phyloP scores from a whole-genome alignment of 2,113 vertebrate genomes.

The Thalassoma bifasciatum region DNA sequence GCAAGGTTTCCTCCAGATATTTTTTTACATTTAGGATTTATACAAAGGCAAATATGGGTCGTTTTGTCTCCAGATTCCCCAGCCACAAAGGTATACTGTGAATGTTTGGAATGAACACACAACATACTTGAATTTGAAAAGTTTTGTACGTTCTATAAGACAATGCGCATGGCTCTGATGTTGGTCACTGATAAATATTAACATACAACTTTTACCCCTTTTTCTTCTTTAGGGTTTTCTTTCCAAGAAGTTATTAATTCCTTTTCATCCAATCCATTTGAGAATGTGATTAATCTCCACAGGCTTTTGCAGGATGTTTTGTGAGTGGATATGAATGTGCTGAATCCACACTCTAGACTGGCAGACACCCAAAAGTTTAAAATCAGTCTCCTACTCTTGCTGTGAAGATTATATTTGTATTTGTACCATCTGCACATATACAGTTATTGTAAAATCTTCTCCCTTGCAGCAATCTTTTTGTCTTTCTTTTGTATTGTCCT shows the following conservation, averaged over 20 bases:
- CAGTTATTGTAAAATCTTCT: constrained; percentile 6
- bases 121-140: constrained; percentile 3
- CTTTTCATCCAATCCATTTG: constrained; percentile 9
- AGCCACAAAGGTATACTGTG: neutral
- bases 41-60: neutral
- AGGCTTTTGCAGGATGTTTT: constrained; percentile 7
- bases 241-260: neutral
- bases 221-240: neutral
- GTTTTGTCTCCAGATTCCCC: neutral
- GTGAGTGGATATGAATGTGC: neutral
- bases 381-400: neutral
- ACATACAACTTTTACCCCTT: neutral
- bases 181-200: neutral
- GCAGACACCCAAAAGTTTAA: neutral
- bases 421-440: neutral
- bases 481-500: neutral
- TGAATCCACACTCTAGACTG: constrained; percentile 13
- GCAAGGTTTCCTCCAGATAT: neutral
- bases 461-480: neutral
- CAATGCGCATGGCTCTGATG: neutral
- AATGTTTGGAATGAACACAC: neutral
- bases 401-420: neutral
- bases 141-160: neutral
- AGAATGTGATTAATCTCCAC: constrained; percentile 22
- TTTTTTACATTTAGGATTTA: neutral